A percentile compares a stretch with the other conserved stretches of the same genome.
These are phyloP conservation scores for Agapornis canus DNA, from an alignment of 2,797 vertebrate species.

Conservation along the genomic window DNA sequence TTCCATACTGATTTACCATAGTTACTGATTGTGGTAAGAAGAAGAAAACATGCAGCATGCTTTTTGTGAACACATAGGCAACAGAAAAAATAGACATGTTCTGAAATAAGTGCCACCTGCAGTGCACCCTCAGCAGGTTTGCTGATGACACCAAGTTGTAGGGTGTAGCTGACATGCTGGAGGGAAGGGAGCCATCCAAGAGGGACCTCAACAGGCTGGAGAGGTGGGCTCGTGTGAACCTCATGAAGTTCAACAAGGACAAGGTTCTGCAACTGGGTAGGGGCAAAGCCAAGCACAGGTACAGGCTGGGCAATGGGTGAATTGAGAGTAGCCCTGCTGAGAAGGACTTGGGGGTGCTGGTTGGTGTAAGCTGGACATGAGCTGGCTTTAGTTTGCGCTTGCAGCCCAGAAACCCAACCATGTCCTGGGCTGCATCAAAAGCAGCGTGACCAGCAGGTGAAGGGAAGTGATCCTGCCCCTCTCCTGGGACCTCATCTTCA, in stretches of 20 bases:
- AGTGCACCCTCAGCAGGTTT: not conserved
- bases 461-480: not conserved
- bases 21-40: not conserved
- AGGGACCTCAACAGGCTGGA: not conserved
- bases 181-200: not conserved
- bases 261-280: not conserved
- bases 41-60: rapidly evolving
- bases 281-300: not conserved
- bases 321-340: not conserved
- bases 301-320: not conserved
- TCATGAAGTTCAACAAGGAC: not conserved
- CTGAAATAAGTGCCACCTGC: not conserved
- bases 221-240: not conserved
- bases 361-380: not conserved
- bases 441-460: not conserved
- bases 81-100: not conserved
- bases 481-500: not conserved
- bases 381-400: not conserved
- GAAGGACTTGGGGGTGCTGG: not conserved
- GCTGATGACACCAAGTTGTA: not conserved
- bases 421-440: not conserved
- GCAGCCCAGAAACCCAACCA: not conserved
- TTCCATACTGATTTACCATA: not conserved
- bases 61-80: not conserved
- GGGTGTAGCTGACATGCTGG: not conserved